A percentile compares a stretch with the other conserved stretches of the same genome.
Conservation (phyloP, 1,140 invertebrate genomes). For the Leptinotarsa undecemlineata region DNA sequence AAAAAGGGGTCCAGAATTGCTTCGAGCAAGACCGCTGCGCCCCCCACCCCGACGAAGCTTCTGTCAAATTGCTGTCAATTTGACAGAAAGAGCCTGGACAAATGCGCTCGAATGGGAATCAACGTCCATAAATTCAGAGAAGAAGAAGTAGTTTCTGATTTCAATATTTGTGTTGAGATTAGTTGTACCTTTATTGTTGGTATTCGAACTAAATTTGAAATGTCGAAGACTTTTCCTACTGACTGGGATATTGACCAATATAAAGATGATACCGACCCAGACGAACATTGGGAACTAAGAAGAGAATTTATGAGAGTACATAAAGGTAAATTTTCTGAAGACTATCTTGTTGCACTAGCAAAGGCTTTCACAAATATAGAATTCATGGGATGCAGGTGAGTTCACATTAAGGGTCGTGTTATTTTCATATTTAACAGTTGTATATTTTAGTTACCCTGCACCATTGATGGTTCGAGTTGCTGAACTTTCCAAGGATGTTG, state of each 20-base stretch:
- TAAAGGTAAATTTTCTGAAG: slow-evolving; percentile 70
- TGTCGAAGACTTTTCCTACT: slow-evolving; percentile 47
- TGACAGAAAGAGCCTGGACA: too few relatives aligned
- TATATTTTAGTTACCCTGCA: slow-evolving; percentile 60
- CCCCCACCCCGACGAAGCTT: too few relatives aligned
- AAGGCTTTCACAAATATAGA: slow-evolving; percentile 83
- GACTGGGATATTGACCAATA: slow-evolving; percentile 68
- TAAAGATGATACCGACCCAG: slow-evolving; percentile 72
- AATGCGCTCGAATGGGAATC: too few relatives aligned
- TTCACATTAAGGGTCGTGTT: neutral
- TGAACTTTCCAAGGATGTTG: slow-evolving; percentile 71
- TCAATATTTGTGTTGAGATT: too few relatives aligned
- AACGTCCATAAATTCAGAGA: too few relatives aligned
- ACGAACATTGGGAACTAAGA: slow-evolving; percentile 81
- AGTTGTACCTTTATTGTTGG: too few relatives aligned
- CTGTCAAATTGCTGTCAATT: too few relatives aligned
- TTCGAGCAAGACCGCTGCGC: too few relatives aligned
- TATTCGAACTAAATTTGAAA: slow-evolving; percentile 13
- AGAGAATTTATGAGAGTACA: slow-evolving; percentile 74
- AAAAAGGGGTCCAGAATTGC: too few relatives aligned
- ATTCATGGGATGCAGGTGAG: slow-evolving; percentile 78
- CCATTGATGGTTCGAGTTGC: slow-evolving; percentile 78
- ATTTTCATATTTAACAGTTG: too few relatives aligned
- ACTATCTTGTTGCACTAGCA: slow-evolving; percentile 76
- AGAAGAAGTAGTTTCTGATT: too few relatives aligned